A percentile compares a stretch with the other conserved stretches of the same genome.
Evolutionary conservation across 1,140 invertebrate genomes (phyloP).

Genomic region (Lerema accius): DNA sequence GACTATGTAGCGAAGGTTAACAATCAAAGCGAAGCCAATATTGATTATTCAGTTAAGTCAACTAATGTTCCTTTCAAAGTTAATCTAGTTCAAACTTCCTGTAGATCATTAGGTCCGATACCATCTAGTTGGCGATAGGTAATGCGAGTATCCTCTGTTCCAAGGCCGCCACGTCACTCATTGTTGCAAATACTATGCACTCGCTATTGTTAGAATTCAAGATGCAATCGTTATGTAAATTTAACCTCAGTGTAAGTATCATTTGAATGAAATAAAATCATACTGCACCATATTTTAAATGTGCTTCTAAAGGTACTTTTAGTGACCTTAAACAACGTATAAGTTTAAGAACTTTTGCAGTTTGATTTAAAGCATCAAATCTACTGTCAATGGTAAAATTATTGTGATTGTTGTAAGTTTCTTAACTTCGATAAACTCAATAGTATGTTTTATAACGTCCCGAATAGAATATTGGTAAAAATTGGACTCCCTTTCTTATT

Average conservation of each 20-base stretch:
- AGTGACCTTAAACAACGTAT: no score
- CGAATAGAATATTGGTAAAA: no score
- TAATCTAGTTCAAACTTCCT: slow-evolving; percentile 28
- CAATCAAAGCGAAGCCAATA: neutral
- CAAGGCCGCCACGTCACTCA: slow-evolving; percentile 33
- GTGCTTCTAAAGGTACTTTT: neutral
- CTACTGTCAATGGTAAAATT: no score
- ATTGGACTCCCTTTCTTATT: no score
- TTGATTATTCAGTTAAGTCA: slow-evolving; percentile 2
- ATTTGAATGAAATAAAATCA: neutral
- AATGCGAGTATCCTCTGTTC: slow-evolving; percentile 41
- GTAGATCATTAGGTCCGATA: slow-evolving; percentile 14
- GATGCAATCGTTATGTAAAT: slow-evolving; percentile 29
- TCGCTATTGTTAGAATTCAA: slow-evolving; percentile 25
- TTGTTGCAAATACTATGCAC: slow-evolving; percentile 22
- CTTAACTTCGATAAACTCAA: no score
- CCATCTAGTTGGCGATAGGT: slow-evolving; percentile 13
- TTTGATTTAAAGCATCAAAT: no score
- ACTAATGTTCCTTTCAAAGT: neutral
- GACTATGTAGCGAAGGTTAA: no score
- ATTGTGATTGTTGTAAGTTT: no score
- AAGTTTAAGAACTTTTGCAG: no score
- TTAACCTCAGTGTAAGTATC: neutral
- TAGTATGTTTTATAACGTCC: no score
- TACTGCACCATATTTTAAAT: neutral